phyloP scores from a whole-genome alignment of 2,797 vertebrate species.

The Eulemur albifrons region DNA sequence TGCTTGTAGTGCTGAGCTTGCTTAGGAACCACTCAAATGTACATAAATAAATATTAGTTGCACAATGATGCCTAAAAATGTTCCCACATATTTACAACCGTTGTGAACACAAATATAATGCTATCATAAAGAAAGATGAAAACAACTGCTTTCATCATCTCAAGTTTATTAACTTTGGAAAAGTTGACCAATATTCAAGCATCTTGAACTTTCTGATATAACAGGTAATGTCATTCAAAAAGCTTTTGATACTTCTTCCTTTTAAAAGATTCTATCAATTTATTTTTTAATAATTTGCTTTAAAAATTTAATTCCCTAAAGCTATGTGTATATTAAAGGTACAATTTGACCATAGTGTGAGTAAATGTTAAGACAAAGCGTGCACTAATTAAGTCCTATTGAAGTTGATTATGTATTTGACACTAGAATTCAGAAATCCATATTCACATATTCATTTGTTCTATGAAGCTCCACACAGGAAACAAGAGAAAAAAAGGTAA shows the following conservation, averaged over 20 bases:
- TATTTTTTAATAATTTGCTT: background rate
- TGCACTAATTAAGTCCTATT: background rate
- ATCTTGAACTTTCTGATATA: background rate
- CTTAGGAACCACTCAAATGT: background rate
- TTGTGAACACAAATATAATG: background rate
- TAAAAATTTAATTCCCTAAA: slow-evolving; percentile 19
- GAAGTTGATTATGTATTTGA: background rate
- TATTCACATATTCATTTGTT: background rate
- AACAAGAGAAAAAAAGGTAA: background rate
- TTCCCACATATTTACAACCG: background rate
- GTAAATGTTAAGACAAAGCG: background rate
- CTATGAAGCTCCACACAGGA: background rate
- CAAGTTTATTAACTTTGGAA: slow-evolving; percentile 47
- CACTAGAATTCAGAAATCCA: background rate
- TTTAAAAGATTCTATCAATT: background rate
- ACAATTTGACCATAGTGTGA: background rate
- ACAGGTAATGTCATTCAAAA: background rate
- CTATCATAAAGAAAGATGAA: slow-evolving; percentile 5
- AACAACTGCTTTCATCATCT: slow-evolving; percentile 20
- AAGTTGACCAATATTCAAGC: background rate
- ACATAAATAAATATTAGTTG: background rate
- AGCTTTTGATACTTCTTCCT: background rate
- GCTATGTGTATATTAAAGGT: background rate
- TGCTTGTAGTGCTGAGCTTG: background rate
- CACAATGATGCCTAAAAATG: background rate